Evolutionary conservation across 2,113 vertebrate genomes (phyloP).

Genomic region (Paramisgurnus dabryanus): DNA sequence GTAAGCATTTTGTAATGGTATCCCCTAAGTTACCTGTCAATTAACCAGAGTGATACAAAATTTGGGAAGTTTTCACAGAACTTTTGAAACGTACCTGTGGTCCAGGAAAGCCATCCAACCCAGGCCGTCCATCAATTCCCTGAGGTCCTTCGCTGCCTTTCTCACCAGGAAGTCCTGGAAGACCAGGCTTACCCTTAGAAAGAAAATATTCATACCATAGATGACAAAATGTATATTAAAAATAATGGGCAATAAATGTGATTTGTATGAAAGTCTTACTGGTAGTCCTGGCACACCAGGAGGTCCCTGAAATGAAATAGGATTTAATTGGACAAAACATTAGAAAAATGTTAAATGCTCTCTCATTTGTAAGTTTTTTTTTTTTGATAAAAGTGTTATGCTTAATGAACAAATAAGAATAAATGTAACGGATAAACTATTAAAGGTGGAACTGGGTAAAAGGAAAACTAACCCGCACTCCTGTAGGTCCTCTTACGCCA

Average conservation of each 20-base stretch:
- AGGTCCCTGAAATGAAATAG: slow-evolving; percentile 67
- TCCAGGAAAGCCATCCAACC: slow-evolving; percentile 84
- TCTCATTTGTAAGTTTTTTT: too few species aligned
- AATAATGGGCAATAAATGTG: background rate
- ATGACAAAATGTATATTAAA: background rate
- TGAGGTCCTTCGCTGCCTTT: slow-evolving; percentile 68
- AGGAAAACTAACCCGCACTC: slow-evolving; percentile 76
- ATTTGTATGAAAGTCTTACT: slow-evolving; percentile 60
- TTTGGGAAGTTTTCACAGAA: too few species aligned
- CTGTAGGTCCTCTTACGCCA: slow-evolving; percentile 73
- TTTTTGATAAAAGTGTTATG: too few species aligned
- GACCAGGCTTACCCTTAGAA: slow-evolving; percentile 69
- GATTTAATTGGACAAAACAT: background rate
- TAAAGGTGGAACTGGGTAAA: background rate
- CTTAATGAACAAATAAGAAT: too few species aligned
- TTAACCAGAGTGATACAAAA: too few species aligned
- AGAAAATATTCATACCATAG: background rate
- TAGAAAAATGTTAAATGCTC: too few species aligned
- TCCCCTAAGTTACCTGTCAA: background rate
- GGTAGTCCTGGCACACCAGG: slow-evolving; percentile 73
- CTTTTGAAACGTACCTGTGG: slow-evolving; percentile 73
- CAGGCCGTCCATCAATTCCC: slow-evolving; percentile 83
- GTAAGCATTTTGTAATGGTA: background rate
- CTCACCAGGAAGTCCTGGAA: slow-evolving; percentile 65
- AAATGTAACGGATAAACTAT: background rate